Percentiles rank a stretch among this genome's conserved stretches.
Conservation (phyloP, 2,113 vertebrate genomes). For the Takifugu bimaculatus region DNA sequence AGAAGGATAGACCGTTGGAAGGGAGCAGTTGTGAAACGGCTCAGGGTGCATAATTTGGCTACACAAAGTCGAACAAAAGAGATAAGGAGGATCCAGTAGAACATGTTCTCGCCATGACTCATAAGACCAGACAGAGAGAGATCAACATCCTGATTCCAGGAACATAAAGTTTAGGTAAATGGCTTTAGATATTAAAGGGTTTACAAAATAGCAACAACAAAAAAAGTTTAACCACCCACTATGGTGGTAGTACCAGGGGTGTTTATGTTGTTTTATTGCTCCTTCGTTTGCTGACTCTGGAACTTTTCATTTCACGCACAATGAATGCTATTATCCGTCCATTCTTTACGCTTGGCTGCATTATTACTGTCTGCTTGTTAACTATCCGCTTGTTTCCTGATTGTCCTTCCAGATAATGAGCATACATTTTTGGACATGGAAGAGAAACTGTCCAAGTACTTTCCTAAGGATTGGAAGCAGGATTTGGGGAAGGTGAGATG, state of each 20-base stretch:
- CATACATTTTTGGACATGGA: conserved; percentile 87
- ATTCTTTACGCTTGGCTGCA: conserved; percentile 57
- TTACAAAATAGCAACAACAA: neutral
- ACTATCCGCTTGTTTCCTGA: conserved; percentile 48
- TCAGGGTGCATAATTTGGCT: conserved; percentile 12
- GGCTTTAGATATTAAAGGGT: neutral
- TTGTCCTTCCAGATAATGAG: conserved; percentile 79
- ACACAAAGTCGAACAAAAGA: conserved; percentile 29
- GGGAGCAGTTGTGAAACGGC: conserved; percentile 41
- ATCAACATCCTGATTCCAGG: conserved; percentile 7
- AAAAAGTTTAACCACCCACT: conserved; percentile 21
- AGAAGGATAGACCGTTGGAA: conserved; percentile 24
- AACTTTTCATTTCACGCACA: conserved; percentile 20
- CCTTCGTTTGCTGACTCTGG: neutral
- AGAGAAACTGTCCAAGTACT: conserved; percentile 86
- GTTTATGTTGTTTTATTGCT: neutral
- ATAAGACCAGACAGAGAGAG: conserved; percentile 23
- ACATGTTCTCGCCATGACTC: conserved; percentile 48
- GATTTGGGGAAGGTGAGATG: conserved; percentile 74
- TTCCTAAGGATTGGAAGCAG: conserved; percentile 86
- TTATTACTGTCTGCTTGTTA: conserved; percentile 46
- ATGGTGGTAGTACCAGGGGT: conserved; percentile 28
- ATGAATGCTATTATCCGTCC: conserved; percentile 63
- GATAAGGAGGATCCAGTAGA: conserved; percentile 28
- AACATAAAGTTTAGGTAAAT: neutral